Percentiles rank a stretch among this genome's conserved stretches.
Conservation (phyloP, 2,888 invertebrate species). For the Ellobium chinense region DNA sequence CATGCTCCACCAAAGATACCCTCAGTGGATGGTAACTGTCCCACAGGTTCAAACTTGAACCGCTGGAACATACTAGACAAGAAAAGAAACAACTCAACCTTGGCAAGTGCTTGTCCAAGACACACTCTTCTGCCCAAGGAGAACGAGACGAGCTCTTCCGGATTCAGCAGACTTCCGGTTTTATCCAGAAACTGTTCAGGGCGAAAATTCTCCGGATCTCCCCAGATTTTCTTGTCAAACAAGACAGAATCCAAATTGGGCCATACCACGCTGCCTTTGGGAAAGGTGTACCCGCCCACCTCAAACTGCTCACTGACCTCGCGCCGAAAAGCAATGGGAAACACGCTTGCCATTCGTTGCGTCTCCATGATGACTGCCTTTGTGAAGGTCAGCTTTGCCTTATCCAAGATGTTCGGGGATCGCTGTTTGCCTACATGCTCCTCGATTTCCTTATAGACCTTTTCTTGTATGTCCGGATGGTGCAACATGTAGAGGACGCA, state of each 20-base stretch:
- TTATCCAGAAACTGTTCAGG: constrained; percentile 65
- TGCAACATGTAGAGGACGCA: constrained; percentile 22
- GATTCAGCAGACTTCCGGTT: constrained; percentile 34
- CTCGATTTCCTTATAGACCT: constrained; percentile 29
- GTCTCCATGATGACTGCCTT: constrained; percentile 43
- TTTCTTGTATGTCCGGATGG: constrained; percentile 18
- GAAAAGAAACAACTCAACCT: constrained; percentile 21
- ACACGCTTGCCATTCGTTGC: constrained; percentile 34
- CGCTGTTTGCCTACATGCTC: constrained; percentile 27
- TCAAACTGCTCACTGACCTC: background rate
- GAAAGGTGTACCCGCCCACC: constrained; percentile 2
- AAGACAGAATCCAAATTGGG: background rate
- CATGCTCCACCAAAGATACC: background rate
- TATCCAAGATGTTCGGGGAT: constrained; percentile 22
- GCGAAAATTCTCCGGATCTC: constrained; percentile 59
- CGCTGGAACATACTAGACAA: constrained; percentile 11
- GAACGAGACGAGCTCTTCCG: constrained; percentile 15
- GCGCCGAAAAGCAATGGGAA: constrained; percentile 5
- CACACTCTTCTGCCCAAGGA: constrained; percentile 10
- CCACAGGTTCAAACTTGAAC: constrained; percentile 6
- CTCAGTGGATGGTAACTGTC: background rate
- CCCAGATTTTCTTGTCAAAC: constrained; percentile 49
- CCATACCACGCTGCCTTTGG: background rate
- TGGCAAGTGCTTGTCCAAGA: constrained; percentile 9
- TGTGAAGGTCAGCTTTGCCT: constrained; percentile 22